phyloP scores from a whole-genome alignment of 2,888 invertebrate genomes.

The Rhabditoides inermis region DNA sequence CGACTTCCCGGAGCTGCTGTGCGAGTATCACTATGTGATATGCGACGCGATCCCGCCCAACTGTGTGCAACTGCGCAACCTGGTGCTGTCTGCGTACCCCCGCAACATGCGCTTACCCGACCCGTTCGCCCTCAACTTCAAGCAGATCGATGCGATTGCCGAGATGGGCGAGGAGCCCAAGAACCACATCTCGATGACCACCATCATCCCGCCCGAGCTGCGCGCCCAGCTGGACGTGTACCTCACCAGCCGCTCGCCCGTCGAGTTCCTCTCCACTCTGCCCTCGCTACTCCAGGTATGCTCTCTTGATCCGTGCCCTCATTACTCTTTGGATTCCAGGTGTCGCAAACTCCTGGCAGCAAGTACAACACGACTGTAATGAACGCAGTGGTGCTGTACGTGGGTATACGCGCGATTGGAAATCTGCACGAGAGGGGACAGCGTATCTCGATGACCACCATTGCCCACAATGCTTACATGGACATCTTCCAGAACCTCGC shows the following conservation, averaged over 20 bases:
- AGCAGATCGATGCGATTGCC: slow-evolving; percentile 55
- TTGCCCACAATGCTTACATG: slow-evolving; percentile 96
- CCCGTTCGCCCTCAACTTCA: slow-evolving; percentile 93
- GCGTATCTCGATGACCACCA: slow-evolving; percentile 91
- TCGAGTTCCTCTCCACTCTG: slow-evolving; percentile 57
- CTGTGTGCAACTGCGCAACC: slow-evolving; percentile 94
- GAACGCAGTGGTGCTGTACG: slow-evolving; percentile 93
- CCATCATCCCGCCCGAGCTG: slow-evolving; percentile 38
- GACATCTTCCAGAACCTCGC: slow-evolving; percentile 98
- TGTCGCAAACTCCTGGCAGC: slow-evolving; percentile 66
- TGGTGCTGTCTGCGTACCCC: slow-evolving; percentile 94
- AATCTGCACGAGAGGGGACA: slow-evolving; percentile 81
- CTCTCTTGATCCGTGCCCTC: slow-evolving; percentile 57
- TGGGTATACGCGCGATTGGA: slow-evolving; percentile 75
- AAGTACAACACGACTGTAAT: slow-evolving; percentile 89
- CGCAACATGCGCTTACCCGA: slow-evolving; percentile 95
- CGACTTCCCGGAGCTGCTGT: slow-evolving; percentile 97
- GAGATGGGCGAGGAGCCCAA: slow-evolving; percentile 51
- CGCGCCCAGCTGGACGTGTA: slow-evolving; percentile 83
- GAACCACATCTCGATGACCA: slow-evolving; percentile 38
- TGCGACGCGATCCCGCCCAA: slow-evolving; percentile 98
- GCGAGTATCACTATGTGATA: slow-evolving; percentile 97
- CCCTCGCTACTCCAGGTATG: slow-evolving; percentile 53
- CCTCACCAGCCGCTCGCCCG: slow-evolving; percentile 64
- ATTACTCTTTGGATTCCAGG: slow-evolving; percentile 57